Percentiles rank a stretch among this genome's conserved stretches.
These are phyloP conservation scores for Phengaris alcon DNA, from an alignment of 2,888 invertebrate genomes.

Conservation along the genomic window DNA sequence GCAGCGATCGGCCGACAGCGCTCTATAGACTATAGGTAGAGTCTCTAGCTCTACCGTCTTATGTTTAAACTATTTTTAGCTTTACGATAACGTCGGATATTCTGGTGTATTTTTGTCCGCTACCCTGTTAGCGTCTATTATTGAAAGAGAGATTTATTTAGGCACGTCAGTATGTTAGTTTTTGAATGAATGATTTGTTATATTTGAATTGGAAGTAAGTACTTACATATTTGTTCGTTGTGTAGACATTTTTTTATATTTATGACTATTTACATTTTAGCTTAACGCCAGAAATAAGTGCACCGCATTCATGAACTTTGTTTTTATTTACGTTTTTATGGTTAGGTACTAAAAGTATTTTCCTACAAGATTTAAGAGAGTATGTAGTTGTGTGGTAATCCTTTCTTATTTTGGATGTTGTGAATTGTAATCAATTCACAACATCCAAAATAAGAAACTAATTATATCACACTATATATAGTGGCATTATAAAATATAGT, in stretches of 20 bases:
- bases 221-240: conserved; percentile 18
- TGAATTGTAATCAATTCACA: too few relatives aligned
- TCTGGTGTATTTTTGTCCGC: conserved; percentile 39
- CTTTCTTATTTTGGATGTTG: too few relatives aligned
- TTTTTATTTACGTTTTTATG: neutral
- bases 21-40: conserved; percentile 13
- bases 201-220: conserved; percentile 27
- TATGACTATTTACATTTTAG: conserved; percentile 3
- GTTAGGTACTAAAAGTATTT: neutral
- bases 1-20: conserved; percentile 21
- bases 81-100: conserved; percentile 40
- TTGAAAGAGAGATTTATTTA: conserved; percentile 41
- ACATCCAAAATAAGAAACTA: too few relatives aligned
- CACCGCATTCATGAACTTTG: neutral
- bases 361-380: neutral
- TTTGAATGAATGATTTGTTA: conserved; percentile 33
- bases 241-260: conserved; percentile 9
- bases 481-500: neutral
- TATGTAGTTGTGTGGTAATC: too few relatives aligned
- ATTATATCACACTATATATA: neutral
- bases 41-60: conserved; percentile 31
- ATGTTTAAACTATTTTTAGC: conserved; percentile 41
- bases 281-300: conserved; percentile 6
- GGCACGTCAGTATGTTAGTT: conserved; percentile 32
- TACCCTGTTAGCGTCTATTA: conserved; percentile 35